These are phyloP conservation scores for Mustela erminea DNA, from an alignment of 2,797 vertebrate species.

Conservation along the genomic window DNA sequence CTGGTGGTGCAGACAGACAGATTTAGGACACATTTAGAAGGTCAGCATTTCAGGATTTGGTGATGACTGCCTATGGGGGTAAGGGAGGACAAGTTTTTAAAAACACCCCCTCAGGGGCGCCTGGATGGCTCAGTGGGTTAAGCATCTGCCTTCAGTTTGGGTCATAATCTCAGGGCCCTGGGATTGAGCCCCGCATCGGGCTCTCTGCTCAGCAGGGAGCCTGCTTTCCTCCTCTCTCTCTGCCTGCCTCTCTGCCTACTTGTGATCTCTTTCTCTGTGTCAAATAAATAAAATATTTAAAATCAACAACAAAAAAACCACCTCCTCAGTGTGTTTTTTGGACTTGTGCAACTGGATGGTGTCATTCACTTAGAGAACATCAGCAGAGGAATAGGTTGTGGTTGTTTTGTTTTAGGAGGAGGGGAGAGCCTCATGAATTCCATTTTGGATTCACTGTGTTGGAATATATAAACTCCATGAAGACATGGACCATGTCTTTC, in stretches of 20 bases:
- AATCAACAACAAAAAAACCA: background rate
- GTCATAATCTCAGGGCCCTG: too few species aligned
- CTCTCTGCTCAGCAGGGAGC: too few species aligned
- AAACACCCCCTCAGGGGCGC: background rate
- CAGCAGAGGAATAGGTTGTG: background rate
- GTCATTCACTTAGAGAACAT: background rate
- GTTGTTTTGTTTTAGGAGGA: background rate
- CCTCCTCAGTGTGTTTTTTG: background rate
- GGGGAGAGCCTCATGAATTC: background rate
- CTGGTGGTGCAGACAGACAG: background rate
- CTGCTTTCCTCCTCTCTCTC: too few species aligned
- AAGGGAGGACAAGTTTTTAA: background rate
- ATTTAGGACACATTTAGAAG: background rate
- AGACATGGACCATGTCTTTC: background rate
- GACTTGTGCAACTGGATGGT: background rate
- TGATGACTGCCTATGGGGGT: background rate
- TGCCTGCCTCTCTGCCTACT: too few species aligned
- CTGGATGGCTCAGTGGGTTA: too few species aligned
- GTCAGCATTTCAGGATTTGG: background rate
- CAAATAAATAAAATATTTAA: too few species aligned
- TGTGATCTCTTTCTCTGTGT: too few species aligned
- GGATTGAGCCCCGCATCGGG: too few species aligned
- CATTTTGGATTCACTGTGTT: background rate
- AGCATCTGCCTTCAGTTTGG: too few species aligned
- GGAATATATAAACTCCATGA: background rate